phyloP scores from a whole-genome alignment of 2,888 invertebrate genomes.

The Drosophila mimetica region DNA sequence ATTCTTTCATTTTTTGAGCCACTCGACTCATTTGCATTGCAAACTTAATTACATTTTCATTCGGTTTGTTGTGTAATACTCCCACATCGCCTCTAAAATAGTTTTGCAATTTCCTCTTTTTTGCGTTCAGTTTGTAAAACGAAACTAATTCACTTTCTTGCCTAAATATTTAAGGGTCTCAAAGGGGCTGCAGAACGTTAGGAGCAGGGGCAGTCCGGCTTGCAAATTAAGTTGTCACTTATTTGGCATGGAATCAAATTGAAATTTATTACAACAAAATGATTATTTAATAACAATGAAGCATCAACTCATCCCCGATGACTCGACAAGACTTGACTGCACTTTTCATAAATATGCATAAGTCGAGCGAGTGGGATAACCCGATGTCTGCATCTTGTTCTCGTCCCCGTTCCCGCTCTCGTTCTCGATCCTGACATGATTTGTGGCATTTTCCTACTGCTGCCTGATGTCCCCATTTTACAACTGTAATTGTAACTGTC shows the following conservation, averaged over 20 bases:
- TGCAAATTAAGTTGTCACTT: slow-evolving; percentile 72
- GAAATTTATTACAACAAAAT: slow-evolving; percentile 76
- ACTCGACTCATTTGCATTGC: slow-evolving; percentile 72
- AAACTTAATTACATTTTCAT: slow-evolving; percentile 73
- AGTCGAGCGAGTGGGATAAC: slow-evolving; percentile 13
- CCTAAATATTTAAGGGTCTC: slow-evolving; percentile 57
- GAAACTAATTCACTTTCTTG: slow-evolving; percentile 57
- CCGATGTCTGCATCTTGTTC: slow-evolving; percentile 25
- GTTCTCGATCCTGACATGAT: slow-evolving; percentile 46
- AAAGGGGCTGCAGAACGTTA: slow-evolving; percentile 1
- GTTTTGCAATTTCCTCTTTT: slow-evolving; percentile 18
- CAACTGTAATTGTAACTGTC: slow-evolving; percentile 77
- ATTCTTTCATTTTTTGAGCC: slow-evolving; percentile 44
- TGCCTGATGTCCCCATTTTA: slow-evolving; percentile 54
- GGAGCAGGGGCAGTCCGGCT: slow-evolving; percentile 17
- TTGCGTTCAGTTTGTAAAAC: slow-evolving; percentile 32
- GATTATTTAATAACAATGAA: slow-evolving; percentile 72
- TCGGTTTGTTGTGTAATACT: slow-evolving; percentile 47
- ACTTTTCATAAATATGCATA: slow-evolving; percentile 78
- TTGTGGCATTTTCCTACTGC: slow-evolving; percentile 58
- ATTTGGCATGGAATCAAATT: slow-evolving; percentile 63
- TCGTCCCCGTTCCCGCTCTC: not conserved
- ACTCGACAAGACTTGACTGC: slow-evolving; percentile 71
- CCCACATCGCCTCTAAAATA: slow-evolving; percentile 16
- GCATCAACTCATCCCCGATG: slow-evolving; percentile 21